Evolutionary conservation across 2,113 vertebrate species (phyloP).

Genomic region (Capra hircus): DNA sequence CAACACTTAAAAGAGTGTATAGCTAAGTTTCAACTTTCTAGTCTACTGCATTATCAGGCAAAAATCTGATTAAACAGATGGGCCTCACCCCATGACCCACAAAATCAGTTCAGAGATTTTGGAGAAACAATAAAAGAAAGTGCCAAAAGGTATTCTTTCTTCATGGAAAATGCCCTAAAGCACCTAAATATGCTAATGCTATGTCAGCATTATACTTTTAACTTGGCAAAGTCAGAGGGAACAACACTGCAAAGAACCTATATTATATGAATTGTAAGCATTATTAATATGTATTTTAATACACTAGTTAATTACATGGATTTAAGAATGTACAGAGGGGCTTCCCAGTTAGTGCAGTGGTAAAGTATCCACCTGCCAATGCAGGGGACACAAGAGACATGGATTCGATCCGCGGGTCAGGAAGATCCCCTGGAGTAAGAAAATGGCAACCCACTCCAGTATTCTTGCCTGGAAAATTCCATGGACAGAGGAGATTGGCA

Average conservation of each 20-base stretch:
- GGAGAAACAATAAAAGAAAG: background rate
- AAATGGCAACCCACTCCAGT: background rate
- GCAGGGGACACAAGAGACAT: background rate
- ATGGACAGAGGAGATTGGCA: background rate
- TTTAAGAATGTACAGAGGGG: background rate
- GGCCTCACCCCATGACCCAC: background rate
- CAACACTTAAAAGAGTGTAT: background rate
- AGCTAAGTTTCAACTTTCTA: background rate
- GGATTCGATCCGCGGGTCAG: background rate
- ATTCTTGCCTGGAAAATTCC: background rate
- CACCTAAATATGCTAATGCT: background rate
- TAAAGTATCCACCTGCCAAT: background rate
- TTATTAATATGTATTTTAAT: background rate
- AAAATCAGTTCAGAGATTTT: conserved; percentile 15
- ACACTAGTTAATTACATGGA: background rate
- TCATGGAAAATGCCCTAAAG: background rate
- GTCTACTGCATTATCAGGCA: background rate
- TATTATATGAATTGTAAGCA: background rate
- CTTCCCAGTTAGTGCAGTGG: background rate
- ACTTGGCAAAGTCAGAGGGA: background rate
- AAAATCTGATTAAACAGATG: conserved; percentile 37
- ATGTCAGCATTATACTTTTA: background rate
- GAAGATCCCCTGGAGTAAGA: background rate
- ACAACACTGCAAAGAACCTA: background rate
- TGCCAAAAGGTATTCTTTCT: background rate